Percentiles rank a stretch among this genome's conserved stretches.
phyloP scores from a whole-genome alignment of 2,888 invertebrate species.

The Chelonus formosanus region DNA sequence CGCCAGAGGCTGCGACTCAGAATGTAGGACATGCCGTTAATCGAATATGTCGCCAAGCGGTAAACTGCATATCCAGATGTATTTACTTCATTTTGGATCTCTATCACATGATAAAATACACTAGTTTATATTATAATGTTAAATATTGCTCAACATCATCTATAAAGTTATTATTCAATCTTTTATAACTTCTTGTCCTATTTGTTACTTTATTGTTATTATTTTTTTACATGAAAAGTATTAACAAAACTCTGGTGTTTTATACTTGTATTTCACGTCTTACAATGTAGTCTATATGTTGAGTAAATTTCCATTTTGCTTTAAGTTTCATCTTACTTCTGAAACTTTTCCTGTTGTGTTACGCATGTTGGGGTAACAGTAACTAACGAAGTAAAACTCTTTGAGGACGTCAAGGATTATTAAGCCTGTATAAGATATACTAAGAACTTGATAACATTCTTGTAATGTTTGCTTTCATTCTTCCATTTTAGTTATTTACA shows the following conservation, averaged over 20 bases:
- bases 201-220: no score
- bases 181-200: neutral
- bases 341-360: conserved; percentile 6
- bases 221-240: no score
- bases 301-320: conserved; percentile 12
- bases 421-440: conserved; percentile 4
- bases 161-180: neutral
- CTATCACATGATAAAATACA: conserved; percentile 18
- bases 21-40: conserved; percentile 31
- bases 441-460: conserved; percentile 12
- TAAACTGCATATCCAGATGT: conserved; percentile 25
- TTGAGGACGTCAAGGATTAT: conserved; percentile 8
- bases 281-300: neutral
- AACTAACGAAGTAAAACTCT: conserved; percentile 5
- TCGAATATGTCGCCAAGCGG: conserved; percentile 26
- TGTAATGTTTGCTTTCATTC: conserved; percentile 7
- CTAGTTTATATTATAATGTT: neutral
- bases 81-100: conserved; percentile 18
- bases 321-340: conserved; percentile 12
- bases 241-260: no score
- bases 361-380: neutral
- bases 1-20: conserved; percentile 17
- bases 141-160: neutral
- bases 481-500: no score
- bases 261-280: no score